phyloP scores from a whole-genome alignment of 2,113 vertebrate genomes.

The Prunella himalayana region DNA sequence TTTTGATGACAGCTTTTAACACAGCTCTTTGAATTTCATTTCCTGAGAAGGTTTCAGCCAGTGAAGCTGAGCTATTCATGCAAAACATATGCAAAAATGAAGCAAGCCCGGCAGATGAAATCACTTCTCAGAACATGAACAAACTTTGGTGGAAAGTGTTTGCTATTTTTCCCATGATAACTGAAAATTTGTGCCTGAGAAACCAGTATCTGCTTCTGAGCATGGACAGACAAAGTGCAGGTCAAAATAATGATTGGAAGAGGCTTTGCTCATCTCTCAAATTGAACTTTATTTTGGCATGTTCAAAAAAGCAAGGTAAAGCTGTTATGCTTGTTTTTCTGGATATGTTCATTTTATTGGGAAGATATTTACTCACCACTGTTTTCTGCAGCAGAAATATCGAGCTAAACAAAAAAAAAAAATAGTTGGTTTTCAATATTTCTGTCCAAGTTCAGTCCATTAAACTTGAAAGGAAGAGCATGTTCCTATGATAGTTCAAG shows the following conservation, averaged over 20 bases:
- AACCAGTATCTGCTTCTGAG: background rate
- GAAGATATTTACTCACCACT: background rate
- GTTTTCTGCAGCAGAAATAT: background rate
- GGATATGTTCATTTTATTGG: background rate
- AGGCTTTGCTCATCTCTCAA: background rate
- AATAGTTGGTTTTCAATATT: background rate
- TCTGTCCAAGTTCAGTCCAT: background rate
- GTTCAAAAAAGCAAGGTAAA: background rate
- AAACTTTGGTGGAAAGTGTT: background rate
- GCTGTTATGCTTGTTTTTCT: background rate
- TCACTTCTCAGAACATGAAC: background rate
- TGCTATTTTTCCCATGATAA: background rate
- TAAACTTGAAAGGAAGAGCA: background rate
- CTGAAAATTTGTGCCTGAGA: background rate
- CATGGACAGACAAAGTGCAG: background rate
- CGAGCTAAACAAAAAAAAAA: background rate
- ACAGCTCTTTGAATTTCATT: conserved; percentile 43
- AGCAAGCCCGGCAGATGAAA: background rate
- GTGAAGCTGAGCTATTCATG: background rate
- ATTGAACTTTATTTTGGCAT: background rate
- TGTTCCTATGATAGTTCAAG: background rate
- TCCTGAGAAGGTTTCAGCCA: conserved; percentile 30
- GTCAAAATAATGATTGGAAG: background rate
- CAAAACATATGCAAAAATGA: conserved; percentile 46
- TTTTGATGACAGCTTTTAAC: conserved; percentile 35